phyloP scores from a whole-genome alignment of 2,888 invertebrate genomes.

The Nesidiocoris tenuis region DNA sequence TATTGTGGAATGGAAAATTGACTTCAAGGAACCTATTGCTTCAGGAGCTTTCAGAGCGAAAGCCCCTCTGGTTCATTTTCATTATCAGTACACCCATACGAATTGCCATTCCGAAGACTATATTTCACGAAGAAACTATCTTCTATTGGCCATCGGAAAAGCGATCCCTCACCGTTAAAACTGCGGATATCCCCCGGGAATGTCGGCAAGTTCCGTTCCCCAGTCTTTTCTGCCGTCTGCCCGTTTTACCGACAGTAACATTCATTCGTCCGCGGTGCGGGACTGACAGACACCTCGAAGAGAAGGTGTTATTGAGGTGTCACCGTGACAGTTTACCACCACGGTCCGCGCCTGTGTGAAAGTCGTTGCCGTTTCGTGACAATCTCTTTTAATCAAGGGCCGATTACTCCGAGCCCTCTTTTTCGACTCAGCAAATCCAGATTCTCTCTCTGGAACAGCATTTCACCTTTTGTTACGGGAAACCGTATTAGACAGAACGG shows the following conservation, averaged over 20 bases:
- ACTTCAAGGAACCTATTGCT: too few relatives aligned
- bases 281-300: background rate
- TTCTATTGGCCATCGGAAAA: background rate
- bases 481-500: background rate
- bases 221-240: background rate
- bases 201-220: background rate
- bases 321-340: background rate
- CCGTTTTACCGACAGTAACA: background rate
- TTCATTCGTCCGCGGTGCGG: background rate
- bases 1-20: too few relatives aligned
- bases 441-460: background rate
- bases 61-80: too few relatives aligned
- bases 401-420: conserved; percentile 20
- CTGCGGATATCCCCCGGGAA: background rate
- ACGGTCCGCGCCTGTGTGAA: background rate
- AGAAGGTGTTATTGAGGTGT: background rate
- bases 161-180: background rate
- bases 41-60: too few relatives aligned
- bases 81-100: background rate
- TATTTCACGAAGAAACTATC: background rate
- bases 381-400: conserved; percentile 35
- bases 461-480: background rate
- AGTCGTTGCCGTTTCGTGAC: conserved; percentile 2
- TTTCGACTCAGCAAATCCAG: background rate
- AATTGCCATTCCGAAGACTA: background rate